phyloP scores from a whole-genome alignment of 2,888 invertebrate species.

The Brachypalpus laphriformis region DNA sequence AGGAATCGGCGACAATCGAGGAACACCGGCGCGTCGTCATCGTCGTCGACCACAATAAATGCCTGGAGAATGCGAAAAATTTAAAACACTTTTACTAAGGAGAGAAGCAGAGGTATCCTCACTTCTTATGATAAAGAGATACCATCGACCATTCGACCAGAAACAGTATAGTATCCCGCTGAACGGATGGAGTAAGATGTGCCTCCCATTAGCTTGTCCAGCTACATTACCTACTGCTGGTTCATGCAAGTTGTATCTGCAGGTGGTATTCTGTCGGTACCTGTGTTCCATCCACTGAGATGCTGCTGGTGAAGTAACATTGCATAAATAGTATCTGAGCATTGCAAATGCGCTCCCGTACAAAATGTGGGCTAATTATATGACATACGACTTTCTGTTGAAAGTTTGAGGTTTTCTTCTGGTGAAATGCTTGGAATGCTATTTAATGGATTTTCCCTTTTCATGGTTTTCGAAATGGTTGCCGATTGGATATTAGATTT shows the following conservation, averaged over 20 bases:
- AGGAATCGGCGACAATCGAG: slow-evolving; percentile 40
- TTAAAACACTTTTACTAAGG: slow-evolving; percentile 38
- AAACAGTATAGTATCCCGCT: not conserved
- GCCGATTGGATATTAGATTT: not conserved
- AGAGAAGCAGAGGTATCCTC: not conserved
- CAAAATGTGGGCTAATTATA: slow-evolving; percentile 70
- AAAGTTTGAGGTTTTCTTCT: not conserved
- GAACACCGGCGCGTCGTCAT: slow-evolving; percentile 20
- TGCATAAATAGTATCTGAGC: slow-evolving; percentile 19
- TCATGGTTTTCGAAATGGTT: not conserved
- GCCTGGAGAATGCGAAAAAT: slow-evolving; percentile 61
- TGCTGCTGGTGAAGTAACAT: slow-evolving; percentile 23
- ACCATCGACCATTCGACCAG: slow-evolving; percentile 5
- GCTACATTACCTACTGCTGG: slow-evolving; percentile 7
- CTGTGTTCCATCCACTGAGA: slow-evolving; percentile 24
- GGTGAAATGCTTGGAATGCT: not conserved
- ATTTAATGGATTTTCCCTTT: slow-evolving; percentile 6
- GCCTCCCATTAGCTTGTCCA: slow-evolving; percentile 49
- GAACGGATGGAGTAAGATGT: not conserved
- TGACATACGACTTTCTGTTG: slow-evolving; percentile 48
- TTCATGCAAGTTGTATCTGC: slow-evolving; percentile 62
- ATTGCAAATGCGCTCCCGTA: slow-evolving; percentile 30
- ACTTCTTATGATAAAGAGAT: slow-evolving; percentile 12
- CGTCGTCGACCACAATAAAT: slow-evolving; percentile 1
- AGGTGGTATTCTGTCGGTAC: slow-evolving; percentile 53